Base-by-base conservation (phyloP, 2,888 invertebrate species). In the Fabriciana adippe region DNA sequence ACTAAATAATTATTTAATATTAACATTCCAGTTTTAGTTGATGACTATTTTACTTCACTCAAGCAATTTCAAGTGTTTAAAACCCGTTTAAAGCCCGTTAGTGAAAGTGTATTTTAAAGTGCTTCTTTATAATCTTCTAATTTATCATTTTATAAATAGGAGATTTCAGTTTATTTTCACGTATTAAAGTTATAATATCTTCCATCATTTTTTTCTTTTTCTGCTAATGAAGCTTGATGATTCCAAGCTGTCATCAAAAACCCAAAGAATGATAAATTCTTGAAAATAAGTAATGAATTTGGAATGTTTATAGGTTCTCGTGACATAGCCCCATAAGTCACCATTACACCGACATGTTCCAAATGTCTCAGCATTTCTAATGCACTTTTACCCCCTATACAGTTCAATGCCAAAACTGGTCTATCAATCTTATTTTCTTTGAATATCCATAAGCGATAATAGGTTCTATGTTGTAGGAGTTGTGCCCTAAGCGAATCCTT, bases 271-370 rank as follows among this genome's bases (percentile, higher is more conserved):
- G 94, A 91, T 55, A 99, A 90, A 83, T 99, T 96, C 88, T 98
- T 98, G 83, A 99, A 99, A 80, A 99, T 99, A 67, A 99, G 94
- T 57, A 92, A 84, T 15, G 90, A 85, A 47, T 92, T 92, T 56
- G 99, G 97, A 48, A 97, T 95, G 31, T 94, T 95, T 0, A 99
- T 95, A 1, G 99, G 99, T 79, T 98, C 97, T 70, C 97, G 94
- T 0, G 99, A 98, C 99, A 99, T 99, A 45, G 98, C 99, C 13
- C 99, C 99, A 86, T 99, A 99, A 0, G 99, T 99, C 0, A 99
- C 98, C 95, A 99, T 95, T 11, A 94, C 93, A 1, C 97, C 97
- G 65, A 95, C 93, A 73, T 95, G 93, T 55, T 94, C 94, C 70
- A 99, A 89, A 77, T 97, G 95, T 56, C 97, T 94, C 67, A 97